These are phyloP conservation scores for Notoglanidium macrostoma DNA, from an alignment of 2,797 vertebrate species.

Conservation along the genomic window DNA sequence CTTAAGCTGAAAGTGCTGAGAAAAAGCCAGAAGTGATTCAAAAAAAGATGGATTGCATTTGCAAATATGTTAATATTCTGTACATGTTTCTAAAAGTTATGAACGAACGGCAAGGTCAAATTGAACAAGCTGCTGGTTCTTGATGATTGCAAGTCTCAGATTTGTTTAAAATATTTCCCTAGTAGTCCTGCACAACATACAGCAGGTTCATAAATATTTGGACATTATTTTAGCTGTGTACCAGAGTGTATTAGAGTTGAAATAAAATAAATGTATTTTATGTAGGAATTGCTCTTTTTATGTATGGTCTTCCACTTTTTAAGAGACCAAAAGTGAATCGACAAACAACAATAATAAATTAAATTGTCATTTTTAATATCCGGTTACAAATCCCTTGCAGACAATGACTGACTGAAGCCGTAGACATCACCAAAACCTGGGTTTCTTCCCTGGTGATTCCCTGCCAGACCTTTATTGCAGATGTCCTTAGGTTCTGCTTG, in stretches of 20 bases:
- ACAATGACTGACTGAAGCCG: not conserved
- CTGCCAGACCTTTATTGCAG: not conserved
- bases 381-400: not conserved
- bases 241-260: not conserved
- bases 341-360: not conserved
- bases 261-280: not conserved
- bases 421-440: not conserved
- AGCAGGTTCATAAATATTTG: not conserved
- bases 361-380: not conserved
- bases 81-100: slow-evolving; percentile 3
- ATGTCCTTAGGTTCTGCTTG: not conserved
- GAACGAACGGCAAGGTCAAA: slow-evolving; percentile 26
- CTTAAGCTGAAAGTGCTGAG: slow-evolving; percentile 67
- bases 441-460: not conserved
- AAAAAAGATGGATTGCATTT: not conserved
- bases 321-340: not conserved
- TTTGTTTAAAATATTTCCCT: not conserved
- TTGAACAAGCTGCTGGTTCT: not conserved
- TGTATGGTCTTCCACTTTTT: not conserved
- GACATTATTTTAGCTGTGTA: not conserved
- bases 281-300: slow-evolving; percentile 54
- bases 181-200: not conserved
- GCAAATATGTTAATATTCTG: slow-evolving; percentile 30
- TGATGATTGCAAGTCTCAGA: not conserved
- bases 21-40: slow-evolving; percentile 61